Conservation (phyloP, 30 jellyfish, hydroid and myxozoan species). For the Mastigias papua region DNA sequence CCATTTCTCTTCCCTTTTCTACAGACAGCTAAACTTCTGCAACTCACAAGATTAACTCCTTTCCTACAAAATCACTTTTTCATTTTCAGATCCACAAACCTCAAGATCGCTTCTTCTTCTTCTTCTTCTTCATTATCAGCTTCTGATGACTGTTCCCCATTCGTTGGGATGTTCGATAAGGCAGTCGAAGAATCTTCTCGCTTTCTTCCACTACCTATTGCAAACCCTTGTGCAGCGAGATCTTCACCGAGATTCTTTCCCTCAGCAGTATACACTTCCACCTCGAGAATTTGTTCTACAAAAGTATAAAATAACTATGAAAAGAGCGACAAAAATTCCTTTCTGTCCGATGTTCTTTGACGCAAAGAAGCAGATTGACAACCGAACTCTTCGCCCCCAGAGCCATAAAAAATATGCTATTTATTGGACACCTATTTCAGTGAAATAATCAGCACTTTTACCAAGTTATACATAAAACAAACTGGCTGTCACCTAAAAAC, state of each 20-base stretch:
- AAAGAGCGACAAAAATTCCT: background rate
- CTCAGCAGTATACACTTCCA: slow-evolving; percentile 9
- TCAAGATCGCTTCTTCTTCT: slow-evolving; percentile 27
- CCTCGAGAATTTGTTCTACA: slow-evolving; percentile 35
- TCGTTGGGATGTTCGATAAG: background rate
- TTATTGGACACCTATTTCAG: too few species aligned
- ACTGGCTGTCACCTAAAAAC: too few species aligned
- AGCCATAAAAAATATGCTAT: too few species aligned
- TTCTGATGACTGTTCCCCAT: background rate
- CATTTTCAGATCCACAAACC: background rate
- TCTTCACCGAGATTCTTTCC: slow-evolving; percentile 48
- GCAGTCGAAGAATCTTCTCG: background rate
- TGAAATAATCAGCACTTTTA: too few species aligned
- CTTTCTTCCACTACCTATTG: slow-evolving; percentile 17
- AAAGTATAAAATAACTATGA: background rate
- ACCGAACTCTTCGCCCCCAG: too few species aligned
- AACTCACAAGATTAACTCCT: too few species aligned
- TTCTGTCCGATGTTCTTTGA: too few species aligned
- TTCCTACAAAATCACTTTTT: too few species aligned
- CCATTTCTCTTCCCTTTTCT: too few species aligned
- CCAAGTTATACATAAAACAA: too few species aligned
- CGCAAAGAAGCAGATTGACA: too few species aligned
- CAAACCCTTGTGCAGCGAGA: slow-evolving; percentile 30
- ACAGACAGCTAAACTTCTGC: too few species aligned
- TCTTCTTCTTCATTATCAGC: background rate